These are phyloP conservation scores for Apamea monoglypha DNA, from an alignment of 2,888 invertebrate species.

Conservation along the genomic window DNA sequence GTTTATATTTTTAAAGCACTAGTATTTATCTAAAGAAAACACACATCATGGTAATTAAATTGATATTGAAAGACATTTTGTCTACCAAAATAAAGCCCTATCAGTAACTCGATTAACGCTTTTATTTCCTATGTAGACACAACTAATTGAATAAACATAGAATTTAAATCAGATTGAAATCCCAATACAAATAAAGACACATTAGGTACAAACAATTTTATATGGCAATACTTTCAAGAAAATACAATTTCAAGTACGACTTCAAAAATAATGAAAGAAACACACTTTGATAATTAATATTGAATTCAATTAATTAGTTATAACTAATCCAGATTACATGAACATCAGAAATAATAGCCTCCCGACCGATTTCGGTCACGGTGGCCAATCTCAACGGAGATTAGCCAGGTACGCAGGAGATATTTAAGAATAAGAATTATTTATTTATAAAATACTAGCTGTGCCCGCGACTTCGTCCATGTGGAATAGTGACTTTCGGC, in stretches of 20 bases:
- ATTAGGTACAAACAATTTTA: not conserved
- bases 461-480: no score
- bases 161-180: not conserved
- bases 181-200: no score
- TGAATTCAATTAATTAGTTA: not conserved
- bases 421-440: no score
- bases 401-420: no score
- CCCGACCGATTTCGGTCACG: no score
- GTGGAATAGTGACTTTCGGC: no score
- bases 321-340: not conserved
- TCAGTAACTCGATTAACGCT: not conserved
- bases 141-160: not conserved
- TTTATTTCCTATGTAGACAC: not conserved
- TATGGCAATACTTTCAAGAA: not conserved
- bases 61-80: not conserved
- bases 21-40: conserved; percentile 12
- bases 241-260: not conserved
- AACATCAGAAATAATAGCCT: not conserved
- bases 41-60: not conserved
- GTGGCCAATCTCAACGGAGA: no score
- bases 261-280: not conserved
- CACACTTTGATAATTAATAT: not conserved
- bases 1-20: conserved; percentile 21
- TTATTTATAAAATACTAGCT: no score
- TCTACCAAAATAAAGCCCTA: not conserved